phyloP scores from a whole-genome alignment of 1,140 invertebrate genomes.

The Drosophila subpulchrella region DNA sequence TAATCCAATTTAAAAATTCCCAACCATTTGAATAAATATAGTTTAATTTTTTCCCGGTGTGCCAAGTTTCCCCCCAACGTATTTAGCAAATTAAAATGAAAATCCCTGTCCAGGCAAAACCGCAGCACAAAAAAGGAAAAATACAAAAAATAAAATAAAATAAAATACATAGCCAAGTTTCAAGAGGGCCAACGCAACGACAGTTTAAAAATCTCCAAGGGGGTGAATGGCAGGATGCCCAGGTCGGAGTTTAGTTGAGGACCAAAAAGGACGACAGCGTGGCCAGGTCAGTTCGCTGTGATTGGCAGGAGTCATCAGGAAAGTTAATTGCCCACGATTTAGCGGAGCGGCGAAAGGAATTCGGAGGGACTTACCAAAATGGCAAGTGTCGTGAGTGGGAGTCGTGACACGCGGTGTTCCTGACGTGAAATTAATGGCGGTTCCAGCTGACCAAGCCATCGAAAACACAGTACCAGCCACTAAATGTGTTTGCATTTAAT shows the following conservation, averaged over 20 bases:
- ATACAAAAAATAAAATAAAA: constrained; percentile 5
- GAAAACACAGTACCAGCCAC: not conserved
- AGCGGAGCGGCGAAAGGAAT: constrained; percentile 44
- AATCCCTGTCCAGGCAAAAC: constrained; percentile 48
- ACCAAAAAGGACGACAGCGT: constrained; percentile 29
- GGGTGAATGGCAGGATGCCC: not conserved
- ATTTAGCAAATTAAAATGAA: constrained; percentile 79
- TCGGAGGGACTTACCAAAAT: constrained; percentile 5
- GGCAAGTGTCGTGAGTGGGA: constrained; percentile 6
- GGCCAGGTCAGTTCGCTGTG: constrained; percentile 62
- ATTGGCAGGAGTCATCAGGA: constrained; percentile 78
- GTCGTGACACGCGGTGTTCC: constrained; percentile 36
- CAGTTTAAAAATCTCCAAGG: constrained; percentile 49
- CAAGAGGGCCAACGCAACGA: constrained; percentile 14
- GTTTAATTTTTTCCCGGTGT: not conserved
- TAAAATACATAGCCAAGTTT: constrained; percentile 14
- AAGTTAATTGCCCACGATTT: constrained; percentile 82
- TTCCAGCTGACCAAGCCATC: constrained; percentile 23
- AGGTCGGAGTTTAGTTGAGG: not conserved
- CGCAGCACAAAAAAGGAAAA: constrained; percentile 33
- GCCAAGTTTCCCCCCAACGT: constrained; percentile 28
- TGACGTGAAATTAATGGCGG: constrained; percentile 42
- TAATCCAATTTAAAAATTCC: not conserved
- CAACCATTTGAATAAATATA: not conserved
- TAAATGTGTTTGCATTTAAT: constrained; percentile 10